Evolutionary conservation across 2,113 vertebrate genomes (phyloP).

Genomic region (Carassius gibelio): DNA sequence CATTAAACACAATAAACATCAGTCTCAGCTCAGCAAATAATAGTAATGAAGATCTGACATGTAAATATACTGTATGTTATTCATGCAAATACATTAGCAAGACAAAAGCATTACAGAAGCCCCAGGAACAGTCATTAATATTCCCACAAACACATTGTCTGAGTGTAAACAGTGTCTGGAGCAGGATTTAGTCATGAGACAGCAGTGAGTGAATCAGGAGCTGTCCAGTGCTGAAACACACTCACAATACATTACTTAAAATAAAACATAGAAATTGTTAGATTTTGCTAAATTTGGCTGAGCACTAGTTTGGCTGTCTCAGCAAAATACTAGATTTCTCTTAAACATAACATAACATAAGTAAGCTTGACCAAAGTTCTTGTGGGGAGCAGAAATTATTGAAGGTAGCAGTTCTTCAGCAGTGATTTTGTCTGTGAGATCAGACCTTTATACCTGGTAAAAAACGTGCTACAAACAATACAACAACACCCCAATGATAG

Average conservation of each 20-base stretch:
- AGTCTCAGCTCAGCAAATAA: neutral
- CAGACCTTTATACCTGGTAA: too few relatives aligned
- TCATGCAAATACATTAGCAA: neutral
- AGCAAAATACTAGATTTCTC: too few relatives aligned
- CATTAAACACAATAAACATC: neutral
- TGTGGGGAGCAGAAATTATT: too few relatives aligned
- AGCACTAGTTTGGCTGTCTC: too few relatives aligned
- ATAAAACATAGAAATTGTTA: neutral
- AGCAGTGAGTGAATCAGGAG: conserved; percentile 21
- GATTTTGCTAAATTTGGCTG: too few relatives aligned
- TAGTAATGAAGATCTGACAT: neutral
- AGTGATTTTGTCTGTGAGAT: too few relatives aligned
- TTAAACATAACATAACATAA: too few relatives aligned
- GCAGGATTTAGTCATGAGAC: neutral
- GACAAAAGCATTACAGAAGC: neutral
- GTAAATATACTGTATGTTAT: neutral
- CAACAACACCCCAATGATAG: too few relatives aligned
- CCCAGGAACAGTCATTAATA: neutral
- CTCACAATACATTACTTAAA: neutral
- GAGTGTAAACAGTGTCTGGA: neutral
- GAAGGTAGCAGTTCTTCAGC: too few relatives aligned
- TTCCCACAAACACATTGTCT: neutral
- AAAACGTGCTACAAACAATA: too few relatives aligned
- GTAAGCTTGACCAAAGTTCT: too few relatives aligned
- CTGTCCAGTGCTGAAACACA: conserved; percentile 57